These are phyloP conservation scores for Hypsibius dujardini DNA, from an alignment of 1,140 invertebrate genomes.

Conservation along the genomic window DNA sequence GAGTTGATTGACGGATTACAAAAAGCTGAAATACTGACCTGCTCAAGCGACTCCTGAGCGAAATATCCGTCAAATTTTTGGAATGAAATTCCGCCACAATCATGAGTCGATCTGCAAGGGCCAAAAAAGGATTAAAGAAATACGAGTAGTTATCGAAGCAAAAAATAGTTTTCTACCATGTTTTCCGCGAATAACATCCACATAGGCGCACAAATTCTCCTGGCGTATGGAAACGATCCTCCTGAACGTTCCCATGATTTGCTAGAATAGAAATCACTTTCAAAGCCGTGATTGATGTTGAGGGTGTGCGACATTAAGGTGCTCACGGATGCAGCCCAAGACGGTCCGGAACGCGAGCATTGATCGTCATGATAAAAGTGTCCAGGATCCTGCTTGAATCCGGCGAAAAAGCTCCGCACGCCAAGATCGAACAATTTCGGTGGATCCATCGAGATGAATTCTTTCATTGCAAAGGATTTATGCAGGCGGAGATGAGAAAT, in stretches of 20 bases:
- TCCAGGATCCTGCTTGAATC: background rate
- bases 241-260: slow-evolving; percentile 53
- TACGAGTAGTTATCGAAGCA: slow-evolving; percentile 20
- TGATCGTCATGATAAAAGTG: background rate
- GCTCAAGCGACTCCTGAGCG: slow-evolving; percentile 29
- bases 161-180: slow-evolving; percentile 49
- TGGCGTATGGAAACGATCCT: slow-evolving; percentile 58
- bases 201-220: slow-evolving; percentile 62
- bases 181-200: slow-evolving; percentile 77
- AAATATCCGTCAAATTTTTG: slow-evolving; percentile 36
- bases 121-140: slow-evolving; percentile 23
- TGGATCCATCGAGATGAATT: too few relatives aligned
- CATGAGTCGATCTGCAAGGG: slow-evolving; percentile 60
- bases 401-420: background rate
- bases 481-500: too few relatives aligned
- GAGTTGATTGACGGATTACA: slow-evolving; percentile 16
- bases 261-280: background rate
- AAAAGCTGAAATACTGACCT: slow-evolving; percentile 18
- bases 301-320: too few relatives aligned
- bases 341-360: background rate
- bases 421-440: background rate
- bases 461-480: too few relatives aligned
- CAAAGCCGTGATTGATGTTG: too few relatives aligned
- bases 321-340: background rate
- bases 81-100: slow-evolving; percentile 68